These are phyloP conservation scores for Anodontia alba DNA, from an alignment of 2,888 invertebrate genomes.

Conservation along the genomic window DNA sequence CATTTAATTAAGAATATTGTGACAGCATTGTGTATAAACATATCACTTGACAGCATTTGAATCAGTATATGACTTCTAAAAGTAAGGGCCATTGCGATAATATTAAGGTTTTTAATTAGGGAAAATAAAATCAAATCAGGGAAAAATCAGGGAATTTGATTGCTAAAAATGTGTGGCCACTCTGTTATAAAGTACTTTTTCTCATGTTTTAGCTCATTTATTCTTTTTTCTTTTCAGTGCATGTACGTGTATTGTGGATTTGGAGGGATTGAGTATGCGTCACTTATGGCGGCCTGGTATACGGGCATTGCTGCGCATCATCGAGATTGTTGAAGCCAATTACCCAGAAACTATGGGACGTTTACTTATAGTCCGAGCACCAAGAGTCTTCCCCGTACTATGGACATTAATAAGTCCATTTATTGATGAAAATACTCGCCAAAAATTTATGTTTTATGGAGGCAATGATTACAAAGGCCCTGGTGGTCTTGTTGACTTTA, in stretches of 20 bases:
- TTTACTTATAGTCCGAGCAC: constrained; percentile 95
- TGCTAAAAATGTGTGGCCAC: too few relatives aligned
- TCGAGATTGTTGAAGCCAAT: constrained; percentile 95
- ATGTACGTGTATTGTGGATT: constrained; percentile 95
- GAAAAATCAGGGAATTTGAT: too few relatives aligned
- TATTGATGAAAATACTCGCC: constrained; percentile 96
- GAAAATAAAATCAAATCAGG: too few relatives aligned
- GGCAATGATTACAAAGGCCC: constrained; percentile 93
- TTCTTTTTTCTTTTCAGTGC: constrained; percentile 86
- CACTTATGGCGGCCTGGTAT: constrained; percentile 98
- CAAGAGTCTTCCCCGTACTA: constrained; percentile 96
- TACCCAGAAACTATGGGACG: constrained; percentile 98
- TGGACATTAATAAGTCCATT: constrained; percentile 98
- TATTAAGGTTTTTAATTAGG: too few relatives aligned
- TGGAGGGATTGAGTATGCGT: constrained; percentile 97
- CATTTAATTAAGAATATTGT: too few relatives aligned
- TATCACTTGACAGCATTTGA: too few relatives aligned
- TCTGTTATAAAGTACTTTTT: too few relatives aligned
- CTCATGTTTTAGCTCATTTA: not conserved
- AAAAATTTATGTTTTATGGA: constrained; percentile 96
- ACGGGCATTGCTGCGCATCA: constrained; percentile 88
- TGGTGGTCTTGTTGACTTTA: constrained; percentile 94
- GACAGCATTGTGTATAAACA: too few relatives aligned
- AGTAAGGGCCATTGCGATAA: too few relatives aligned
- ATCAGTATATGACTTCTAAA: too few relatives aligned